Conservation (phyloP, 2,888 invertebrate genomes). For the Noctua pronuba region DNA sequence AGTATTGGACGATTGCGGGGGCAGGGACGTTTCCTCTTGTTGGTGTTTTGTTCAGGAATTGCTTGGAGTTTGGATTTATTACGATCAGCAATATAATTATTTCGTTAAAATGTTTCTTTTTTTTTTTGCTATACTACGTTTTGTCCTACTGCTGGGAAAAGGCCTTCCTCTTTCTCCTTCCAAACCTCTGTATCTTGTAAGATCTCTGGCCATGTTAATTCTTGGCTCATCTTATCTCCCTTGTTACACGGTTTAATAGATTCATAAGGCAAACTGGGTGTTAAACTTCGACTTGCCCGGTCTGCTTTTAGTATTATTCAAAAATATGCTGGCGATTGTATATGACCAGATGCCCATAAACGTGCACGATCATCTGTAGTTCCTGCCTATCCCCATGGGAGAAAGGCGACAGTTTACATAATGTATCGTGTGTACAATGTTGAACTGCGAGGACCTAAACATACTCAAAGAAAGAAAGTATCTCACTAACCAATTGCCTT, state of each 20-base stretch:
- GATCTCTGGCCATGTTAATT: neutral
- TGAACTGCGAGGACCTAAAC: neutral
- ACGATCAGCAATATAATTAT: neutral
- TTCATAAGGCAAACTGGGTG: neutral
- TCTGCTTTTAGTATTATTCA: neutral
- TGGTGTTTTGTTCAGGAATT: neutral
- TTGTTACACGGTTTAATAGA: neutral
- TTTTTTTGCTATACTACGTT: neutral
- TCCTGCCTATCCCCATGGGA: rapidly evolving
- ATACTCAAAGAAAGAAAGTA: neutral
- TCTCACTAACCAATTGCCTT: constrained; percentile 3
- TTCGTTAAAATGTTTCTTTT: neutral
- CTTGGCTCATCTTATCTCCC: neutral
- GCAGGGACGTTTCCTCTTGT: neutral
- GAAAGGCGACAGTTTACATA: neutral
- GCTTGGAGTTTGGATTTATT: neutral
- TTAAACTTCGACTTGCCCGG: neutral
- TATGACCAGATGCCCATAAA: neutral
- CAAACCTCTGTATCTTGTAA: neutral
- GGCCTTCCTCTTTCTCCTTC: neutral
- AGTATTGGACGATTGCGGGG: neutral
- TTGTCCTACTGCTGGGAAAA: neutral
- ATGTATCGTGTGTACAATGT: neutral
- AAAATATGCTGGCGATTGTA: neutral
- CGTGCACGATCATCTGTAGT: no score